Conservation (phyloP, 2,888 invertebrate species). For the Diarsia rubi region DNA sequence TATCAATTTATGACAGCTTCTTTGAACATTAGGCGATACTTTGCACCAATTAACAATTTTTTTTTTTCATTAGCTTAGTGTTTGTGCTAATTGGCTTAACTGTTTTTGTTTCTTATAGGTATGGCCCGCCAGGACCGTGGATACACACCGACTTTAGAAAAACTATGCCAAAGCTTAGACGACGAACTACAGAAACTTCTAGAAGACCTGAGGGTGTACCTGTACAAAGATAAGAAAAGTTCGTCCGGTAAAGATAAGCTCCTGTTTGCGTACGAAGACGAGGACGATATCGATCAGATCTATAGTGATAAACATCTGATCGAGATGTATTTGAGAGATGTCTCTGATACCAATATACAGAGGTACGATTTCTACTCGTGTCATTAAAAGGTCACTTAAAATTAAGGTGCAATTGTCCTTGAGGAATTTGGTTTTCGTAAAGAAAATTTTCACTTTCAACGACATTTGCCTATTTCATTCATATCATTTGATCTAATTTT, state of each 20-base stretch:
- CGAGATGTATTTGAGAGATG: conserved; percentile 88
- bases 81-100: background rate
- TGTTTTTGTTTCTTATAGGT: conserved; percentile 70
- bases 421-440: background rate
- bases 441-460: background rate
- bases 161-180: conserved; percentile 93
- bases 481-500: background rate
- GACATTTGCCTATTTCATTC: background rate
- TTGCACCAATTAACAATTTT: too few relatives aligned
- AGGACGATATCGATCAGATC: conserved; percentile 81
- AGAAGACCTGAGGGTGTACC: conserved; percentile 93
- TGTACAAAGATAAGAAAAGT: conserved; percentile 89
- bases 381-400: conserved; percentile 25
- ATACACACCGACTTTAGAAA: conserved; percentile 93
- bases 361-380: conserved; percentile 77
- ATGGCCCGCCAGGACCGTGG: conserved; percentile 95
- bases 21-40: background rate
- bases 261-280: conserved; percentile 82
- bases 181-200: conserved; percentile 91
- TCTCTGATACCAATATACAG: conserved; percentile 86
- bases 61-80: background rate
- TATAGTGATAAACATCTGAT: conserved; percentile 88
- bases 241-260: conserved; percentile 71
- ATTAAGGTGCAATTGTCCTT: background rate
- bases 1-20: background rate